Base-by-base conservation (phyloP, 2,797 vertebrate species). In the Tinamus major region DNA sequence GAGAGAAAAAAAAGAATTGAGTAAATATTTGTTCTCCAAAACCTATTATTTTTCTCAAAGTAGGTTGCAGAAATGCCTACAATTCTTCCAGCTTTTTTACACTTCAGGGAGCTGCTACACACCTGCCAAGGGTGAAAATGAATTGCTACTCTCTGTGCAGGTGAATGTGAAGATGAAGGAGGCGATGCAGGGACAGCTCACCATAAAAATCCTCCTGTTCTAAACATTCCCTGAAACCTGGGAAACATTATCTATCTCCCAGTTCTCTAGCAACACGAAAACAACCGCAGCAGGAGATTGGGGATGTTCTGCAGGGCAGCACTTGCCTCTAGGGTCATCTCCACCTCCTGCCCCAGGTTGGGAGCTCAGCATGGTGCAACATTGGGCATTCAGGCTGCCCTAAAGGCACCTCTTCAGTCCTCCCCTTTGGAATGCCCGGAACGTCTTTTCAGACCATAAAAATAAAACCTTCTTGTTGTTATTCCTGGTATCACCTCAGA, bases 401-500 rank as follows among this genome's bases (percentile, higher is more conserved):
- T 58, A 14, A 42, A 19, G 67, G 11, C 48, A 81, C 41, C 63
- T 20, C 65, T 69, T 76, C 67, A 8, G 0, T 70, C 75, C 48
- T 81, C 88, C 80, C 37, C 68, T 85, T 79, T 93, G 93, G 83
- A 95, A 94, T 84, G 85, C 56, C 67, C 26, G 17, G 7, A 65
- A 71, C 68, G 55, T 56, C 75, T 49, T 92, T 71, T 51, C 65
- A 29, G 74, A 68, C 87, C 76, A 80, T 75, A 89, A 94, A 93
- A 90, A 80, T 5, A 87, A 94, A 62, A 70, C 58, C 16, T 75
- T 87, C 81, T 90, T 89, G 90, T 89, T 93, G 1, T 82, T 94
- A 89, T 92, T 94, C 72, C 72, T 71, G 42, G 0, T 95, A 94
- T 93, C 84, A 71, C 92, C 37, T 71, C 90, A 82, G 94, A 79